Conservation (phyloP, 2,113 vertebrate species). For the Limanda limanda region DNA sequence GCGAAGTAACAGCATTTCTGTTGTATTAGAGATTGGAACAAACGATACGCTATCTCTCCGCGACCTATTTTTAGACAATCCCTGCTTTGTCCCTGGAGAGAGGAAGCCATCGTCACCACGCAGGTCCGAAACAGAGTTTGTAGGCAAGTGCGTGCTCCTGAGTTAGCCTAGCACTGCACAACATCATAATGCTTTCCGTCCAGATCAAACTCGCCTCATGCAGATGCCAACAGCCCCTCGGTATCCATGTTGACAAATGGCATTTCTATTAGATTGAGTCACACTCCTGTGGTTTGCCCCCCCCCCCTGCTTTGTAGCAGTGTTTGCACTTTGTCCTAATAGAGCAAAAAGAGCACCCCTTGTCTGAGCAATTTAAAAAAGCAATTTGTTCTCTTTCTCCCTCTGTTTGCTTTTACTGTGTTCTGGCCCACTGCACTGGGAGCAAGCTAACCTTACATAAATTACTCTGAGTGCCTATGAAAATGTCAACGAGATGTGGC, state of each 20-base stretch:
- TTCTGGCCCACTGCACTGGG: conserved; percentile 73
- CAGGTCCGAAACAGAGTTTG: neutral
- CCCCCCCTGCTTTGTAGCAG: conserved; percentile 49
- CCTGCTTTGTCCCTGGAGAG: no score
- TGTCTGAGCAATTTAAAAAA: conserved; percentile 82
- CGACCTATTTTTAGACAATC: no score
- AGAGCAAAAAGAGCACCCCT: conserved; percentile 73
- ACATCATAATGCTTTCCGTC: conserved; percentile 10
- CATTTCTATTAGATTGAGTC: conserved; percentile 72
- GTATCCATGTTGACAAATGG: conserved; percentile 41
- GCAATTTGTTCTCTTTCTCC: conserved; percentile 80
- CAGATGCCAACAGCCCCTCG: conserved; percentile 28
- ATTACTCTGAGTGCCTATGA: conserved; percentile 75
- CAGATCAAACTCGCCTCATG: conserved; percentile 16
- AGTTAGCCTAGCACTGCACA: conserved; percentile 8
- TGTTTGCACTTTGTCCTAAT: conserved; percentile 80
- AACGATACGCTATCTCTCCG: no score
- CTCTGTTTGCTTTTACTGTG: conserved; percentile 79
- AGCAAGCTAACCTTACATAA: conserved; percentile 77
- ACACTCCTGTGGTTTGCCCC: conserved; percentile 48
- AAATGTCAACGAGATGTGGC: conserved; percentile 79
- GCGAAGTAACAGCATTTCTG: neutral
- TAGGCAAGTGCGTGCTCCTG: neutral
- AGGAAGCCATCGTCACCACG: no score
- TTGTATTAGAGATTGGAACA: no score